A percentile compares a stretch with the other conserved stretches of the same genome.
These are phyloP conservation scores for Pogonognathellus flavescens DNA, from an alignment of 1,140 invertebrate species.

Conservation along the genomic window DNA sequence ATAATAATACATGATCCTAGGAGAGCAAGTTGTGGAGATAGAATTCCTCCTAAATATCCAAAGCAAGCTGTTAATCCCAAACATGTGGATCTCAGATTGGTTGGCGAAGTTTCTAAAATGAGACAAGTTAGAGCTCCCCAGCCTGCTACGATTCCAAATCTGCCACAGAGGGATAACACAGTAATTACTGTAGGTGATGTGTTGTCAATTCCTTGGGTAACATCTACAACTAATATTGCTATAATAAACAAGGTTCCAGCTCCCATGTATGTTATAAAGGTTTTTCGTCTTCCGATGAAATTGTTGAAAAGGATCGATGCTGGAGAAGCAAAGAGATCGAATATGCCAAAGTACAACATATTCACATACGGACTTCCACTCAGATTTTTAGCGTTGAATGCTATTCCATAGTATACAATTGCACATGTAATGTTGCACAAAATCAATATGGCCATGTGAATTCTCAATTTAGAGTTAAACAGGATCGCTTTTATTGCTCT, in stretches of 20 bases:
- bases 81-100: conserved; percentile 53
- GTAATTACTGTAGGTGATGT: conserved; percentile 10
- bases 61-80: conserved; percentile 56
- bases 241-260: conserved; percentile 18
- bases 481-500: conserved; percentile 41
- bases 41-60: conserved; percentile 61
- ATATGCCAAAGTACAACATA: conserved; percentile 60
- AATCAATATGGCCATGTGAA: conserved; percentile 25
- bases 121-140: conserved; percentile 59
- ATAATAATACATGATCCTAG: conserved; percentile 56
- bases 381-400: conserved; percentile 57
- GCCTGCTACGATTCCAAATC: conserved; percentile 51
- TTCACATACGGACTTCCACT: conserved; percentile 55
- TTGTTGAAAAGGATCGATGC: conserved; percentile 60
- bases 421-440: conserved; percentile 57
- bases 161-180: conserved; percentile 40
- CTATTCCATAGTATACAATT: conserved; percentile 59
- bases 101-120: conserved; percentile 60
- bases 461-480: not conserved
- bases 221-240: conserved; percentile 8
- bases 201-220: not conserved
- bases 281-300: conserved; percentile 52
- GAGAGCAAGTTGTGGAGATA: conserved; percentile 53
- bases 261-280: conserved; percentile 52
- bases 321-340: conserved; percentile 57